These are phyloP conservation scores for Sphaerodactylus townsendi DNA, from an alignment of 2,113 vertebrate genomes.

Conservation along the genomic window DNA sequence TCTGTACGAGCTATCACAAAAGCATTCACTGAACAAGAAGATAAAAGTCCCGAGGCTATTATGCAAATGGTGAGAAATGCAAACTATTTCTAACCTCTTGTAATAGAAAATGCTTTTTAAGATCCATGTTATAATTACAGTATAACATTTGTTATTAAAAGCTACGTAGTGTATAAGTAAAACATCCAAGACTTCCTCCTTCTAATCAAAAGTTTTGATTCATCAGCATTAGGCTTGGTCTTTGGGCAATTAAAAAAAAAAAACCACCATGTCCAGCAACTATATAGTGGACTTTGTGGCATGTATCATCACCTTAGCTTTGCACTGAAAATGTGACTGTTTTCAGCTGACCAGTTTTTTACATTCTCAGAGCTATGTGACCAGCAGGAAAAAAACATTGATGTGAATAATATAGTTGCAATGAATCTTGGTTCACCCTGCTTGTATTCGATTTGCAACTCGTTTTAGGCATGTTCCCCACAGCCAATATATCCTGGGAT, in stretches of 20 bases:
- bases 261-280: neutral
- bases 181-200: neutral
- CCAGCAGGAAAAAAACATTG: neutral
- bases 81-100: neutral
- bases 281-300: neutral
- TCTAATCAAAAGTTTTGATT: neutral
- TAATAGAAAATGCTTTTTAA: neutral
- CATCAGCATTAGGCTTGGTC: neutral
- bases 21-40: slow-evolving; percentile 86
- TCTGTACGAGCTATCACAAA: slow-evolving; percentile 89
- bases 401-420: neutral
- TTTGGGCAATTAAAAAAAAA: neutral
- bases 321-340: neutral
- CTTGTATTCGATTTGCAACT: neutral
- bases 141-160: neutral
- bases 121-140: neutral
- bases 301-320: neutral
- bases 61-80: slow-evolving; percentile 83
- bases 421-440: neutral
- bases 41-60: slow-evolving; percentile 87
- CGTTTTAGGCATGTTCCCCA: too few species aligned
- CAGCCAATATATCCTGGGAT: too few species aligned
- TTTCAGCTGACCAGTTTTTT: neutral
- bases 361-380: neutral
- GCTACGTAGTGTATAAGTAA: neutral